Evolutionary conservation across 2,113 vertebrate genomes (phyloP).

Genomic region (Leiothrix lutea): DNA sequence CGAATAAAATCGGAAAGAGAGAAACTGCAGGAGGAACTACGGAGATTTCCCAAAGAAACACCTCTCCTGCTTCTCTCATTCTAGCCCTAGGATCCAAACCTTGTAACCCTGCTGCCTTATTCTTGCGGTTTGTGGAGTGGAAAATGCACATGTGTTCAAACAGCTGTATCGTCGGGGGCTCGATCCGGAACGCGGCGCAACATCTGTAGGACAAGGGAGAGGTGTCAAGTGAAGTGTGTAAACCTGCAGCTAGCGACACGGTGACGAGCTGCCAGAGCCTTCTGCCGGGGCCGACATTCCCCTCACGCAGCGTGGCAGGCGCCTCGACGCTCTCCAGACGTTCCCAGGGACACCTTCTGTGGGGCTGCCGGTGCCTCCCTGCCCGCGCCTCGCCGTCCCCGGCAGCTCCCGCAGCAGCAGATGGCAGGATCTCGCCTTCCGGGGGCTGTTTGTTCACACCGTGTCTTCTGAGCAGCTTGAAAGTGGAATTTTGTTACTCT

Average conservation of each 20-base stretch:
- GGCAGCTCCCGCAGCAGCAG: neutral
- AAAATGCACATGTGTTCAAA: constrained; percentile 73
- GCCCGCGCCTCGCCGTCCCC: neutral
- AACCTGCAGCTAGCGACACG: neutral
- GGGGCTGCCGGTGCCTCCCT: neutral
- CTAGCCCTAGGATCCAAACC: constrained; percentile 64
- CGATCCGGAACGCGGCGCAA: neutral
- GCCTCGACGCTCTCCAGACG: neutral
- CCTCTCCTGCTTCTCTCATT: constrained; percentile 19
- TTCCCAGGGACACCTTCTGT: neutral
- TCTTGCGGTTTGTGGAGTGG: constrained; percentile 71
- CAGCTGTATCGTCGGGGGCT: constrained; percentile 53
- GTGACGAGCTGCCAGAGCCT: neutral
- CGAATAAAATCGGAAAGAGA: neutral
- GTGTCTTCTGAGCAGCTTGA: neutral
- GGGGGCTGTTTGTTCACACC: neutral
- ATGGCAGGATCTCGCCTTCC: neutral
- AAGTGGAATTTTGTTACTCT: neutral
- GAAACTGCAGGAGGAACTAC: neutral
- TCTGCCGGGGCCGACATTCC: neutral
- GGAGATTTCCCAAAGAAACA: constrained; percentile 41
- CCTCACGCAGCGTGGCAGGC: neutral
- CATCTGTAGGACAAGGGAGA: constrained; percentile 67
- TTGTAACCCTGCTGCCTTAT: constrained; percentile 48
- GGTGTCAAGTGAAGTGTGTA: constrained; percentile 62